A percentile compares a stretch with the other conserved stretches of the same genome.
Conservation (phyloP, 1,140 invertebrate genomes). For the Sycophaga agraensis region DNA sequence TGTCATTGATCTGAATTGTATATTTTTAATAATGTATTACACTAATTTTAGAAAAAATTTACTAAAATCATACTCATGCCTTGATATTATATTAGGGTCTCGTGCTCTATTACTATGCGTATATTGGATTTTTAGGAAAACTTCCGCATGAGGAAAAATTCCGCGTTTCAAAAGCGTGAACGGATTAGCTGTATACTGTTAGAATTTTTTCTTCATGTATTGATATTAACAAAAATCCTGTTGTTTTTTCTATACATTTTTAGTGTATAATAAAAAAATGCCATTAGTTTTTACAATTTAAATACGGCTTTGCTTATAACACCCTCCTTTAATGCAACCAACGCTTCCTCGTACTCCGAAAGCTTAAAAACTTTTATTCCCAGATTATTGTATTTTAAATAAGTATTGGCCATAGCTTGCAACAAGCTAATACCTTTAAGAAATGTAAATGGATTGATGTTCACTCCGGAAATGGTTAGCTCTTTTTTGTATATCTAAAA, state of each 20-base stretch:
- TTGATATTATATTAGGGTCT: no score
- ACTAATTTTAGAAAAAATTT: no score
- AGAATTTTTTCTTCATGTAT: not conserved
- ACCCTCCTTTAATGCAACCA: constrained; percentile 62
- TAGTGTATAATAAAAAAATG: constrained; percentile 13
- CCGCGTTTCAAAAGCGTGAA: no score
- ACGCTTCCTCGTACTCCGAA: constrained; percentile 62
- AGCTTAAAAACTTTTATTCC: constrained; percentile 65
- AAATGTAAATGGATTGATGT: constrained; percentile 69
- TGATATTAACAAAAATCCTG: constrained; percentile 5
- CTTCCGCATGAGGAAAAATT: no score
- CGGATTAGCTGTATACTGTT: no score
- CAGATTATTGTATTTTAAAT: constrained; percentile 65
- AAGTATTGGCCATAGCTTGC: constrained; percentile 64
- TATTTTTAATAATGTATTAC: no score
- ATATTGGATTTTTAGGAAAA: constrained; percentile 5
- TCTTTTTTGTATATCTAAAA: constrained; percentile 69
- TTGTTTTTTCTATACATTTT: constrained; percentile 24
- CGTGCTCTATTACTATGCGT: no score
- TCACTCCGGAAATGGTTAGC: constrained; percentile 64
- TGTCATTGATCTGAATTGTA: no score
- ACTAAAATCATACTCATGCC: no score
- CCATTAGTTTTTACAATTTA: constrained; percentile 63
- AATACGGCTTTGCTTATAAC: constrained; percentile 69
- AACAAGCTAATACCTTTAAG: constrained; percentile 64